Base-by-base conservation (phyloP, 2,888 invertebrate species). In the Barypeithes pellucidus region DNA sequence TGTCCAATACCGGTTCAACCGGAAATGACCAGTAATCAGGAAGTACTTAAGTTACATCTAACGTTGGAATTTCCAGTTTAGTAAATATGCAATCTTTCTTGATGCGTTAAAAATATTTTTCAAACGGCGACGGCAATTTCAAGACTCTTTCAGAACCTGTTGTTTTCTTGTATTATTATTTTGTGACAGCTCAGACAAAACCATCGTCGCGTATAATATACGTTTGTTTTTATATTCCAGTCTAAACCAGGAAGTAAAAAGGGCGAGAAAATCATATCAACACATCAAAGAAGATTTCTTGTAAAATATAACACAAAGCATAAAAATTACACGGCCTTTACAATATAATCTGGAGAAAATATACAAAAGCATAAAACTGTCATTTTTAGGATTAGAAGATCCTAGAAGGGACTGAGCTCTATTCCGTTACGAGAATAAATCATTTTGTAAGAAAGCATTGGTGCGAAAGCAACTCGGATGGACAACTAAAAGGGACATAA, bases 381-480 rank as follows among this genome's bases (percentile, higher is more conserved):
- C 22, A 50, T 50, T 50, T 50, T 50, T 50, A 50, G 22, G 50
- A 50, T 50, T 22, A 50, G 22, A 22, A 50, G 20, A 50, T 50
- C 22, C 50, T 50, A 22, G 50, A 50, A 50, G 22, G 12, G 50
- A 12, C 3, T 24, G 5, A 22, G 50, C 22, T 1, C 0, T 2
- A 50, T 22, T 16, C 50, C 22, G n/a, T 22, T 50, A 50, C 29
- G 29, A 29, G 7, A 29, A 29, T 50, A 50, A 50, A 50, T 50
- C 22, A 50, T 20, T 50, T 22, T 50, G 22, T 50, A 22, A 50
- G 11, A 47, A 47, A 22, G 22, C 50, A 22, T 50, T 50, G 50
- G 12, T 22, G 22, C 50, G 12, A 50, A 14, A 2, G 8, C 22
- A 3, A 22, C 22, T 12, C 20, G 11, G 20, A 47, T 20, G 47